Evolutionary conservation across 2,797 vertebrate genomes (phyloP), one percentile per base, ranked within the genome.

Genomic region (Sibirionetta formosa): DNA sequence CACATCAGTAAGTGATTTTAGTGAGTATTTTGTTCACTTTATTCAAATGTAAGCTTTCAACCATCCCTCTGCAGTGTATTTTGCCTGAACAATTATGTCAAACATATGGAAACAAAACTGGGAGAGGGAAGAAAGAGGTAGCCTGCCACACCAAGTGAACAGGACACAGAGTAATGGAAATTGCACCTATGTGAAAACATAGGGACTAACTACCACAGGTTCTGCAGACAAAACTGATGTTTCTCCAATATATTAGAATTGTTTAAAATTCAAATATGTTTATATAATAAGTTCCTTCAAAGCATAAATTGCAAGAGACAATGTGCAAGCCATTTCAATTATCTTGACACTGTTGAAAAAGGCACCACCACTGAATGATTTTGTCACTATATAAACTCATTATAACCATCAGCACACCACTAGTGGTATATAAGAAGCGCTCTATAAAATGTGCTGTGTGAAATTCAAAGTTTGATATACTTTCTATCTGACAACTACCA

Each of bases 281-380:
- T 79, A 93, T 1, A 0, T 48, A 61, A 36, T 4, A 72, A 72
- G 81, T 36, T 75, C 40, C 90, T 77, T 82, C 33, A 77, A 79
- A 93, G 50, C 53, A 89, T 85, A 81, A 95, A 94, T 16, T 63
- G 78, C 61, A 77, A 24, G 63, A 58, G 86, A 71, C 35, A 60
- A 82, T 27, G 60, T 27, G 84, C 60, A 38, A 79, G 73, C n/a
- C n/a, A 61, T 70, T 90, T 71, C 93, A 87, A 54, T 82, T 92
- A 72, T 71, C 61, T 70, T 81, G 90, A 89, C 83, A 84, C 75
- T 72, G 86, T 71, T 95, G 96, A 96, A 84, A 91, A 87, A 93
- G 8, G 50, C 69, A 63, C 46, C 69, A 70, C 46, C 72, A n/a
- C 0, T 80, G 93, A 86, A 48, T 1, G 22, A 85, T 87, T 93